Base-by-base conservation (phyloP, 2,888 invertebrate species). In the Eristalis intricaria region DNA sequence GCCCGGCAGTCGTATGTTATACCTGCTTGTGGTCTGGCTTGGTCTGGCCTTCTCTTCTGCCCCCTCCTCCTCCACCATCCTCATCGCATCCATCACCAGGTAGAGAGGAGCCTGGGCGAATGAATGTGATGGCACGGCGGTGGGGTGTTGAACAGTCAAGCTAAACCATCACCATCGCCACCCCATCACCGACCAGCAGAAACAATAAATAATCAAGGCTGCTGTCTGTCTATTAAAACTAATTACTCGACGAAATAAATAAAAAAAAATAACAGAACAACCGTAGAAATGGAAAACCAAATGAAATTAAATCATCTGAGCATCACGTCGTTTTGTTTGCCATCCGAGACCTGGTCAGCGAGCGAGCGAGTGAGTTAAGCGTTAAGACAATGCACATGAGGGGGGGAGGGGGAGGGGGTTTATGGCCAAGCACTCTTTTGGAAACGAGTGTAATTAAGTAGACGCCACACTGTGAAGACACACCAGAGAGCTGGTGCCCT, bases 151-250 rank as follows among this genome's bases (percentile, higher is more conserved):
- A 8, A 32, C 32, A 10, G 32, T 32, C 32, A 75, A 77, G 78
- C 78, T 78, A 83, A 86, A 26, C 73, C 71, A n/a, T 35, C 58
- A 23, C 60, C 56, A 69, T 13, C 65, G 75, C 50, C 63, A 32
- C 74, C 70, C 69, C 65, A 35, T 32, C 32, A 8, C 10, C 32
- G 29, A 38, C 38, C 66, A 26, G 8, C 32, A n/a, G 13, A 7
- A 35, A 78, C 75, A 83, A 87, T 80, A 84, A 87, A 87, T 84
- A 84, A 84, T 73, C 87, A 76, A 87, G 79, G 84, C 84, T 84
- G 87, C 84, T 87, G 87, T 84, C 80, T 80, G 87, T 87, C 87
- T 87, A 87, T 87, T 87, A 87, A 87, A 87, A 87, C 87, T 84
- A 87, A 87, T 87, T 87, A 87, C 79, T 83, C 76, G 86, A 83